Evolutionary conservation across 2,888 invertebrate species (phyloP), one percentile per base, ranked within the genome.

Genomic region (Scaptomyza reducta): DNA sequence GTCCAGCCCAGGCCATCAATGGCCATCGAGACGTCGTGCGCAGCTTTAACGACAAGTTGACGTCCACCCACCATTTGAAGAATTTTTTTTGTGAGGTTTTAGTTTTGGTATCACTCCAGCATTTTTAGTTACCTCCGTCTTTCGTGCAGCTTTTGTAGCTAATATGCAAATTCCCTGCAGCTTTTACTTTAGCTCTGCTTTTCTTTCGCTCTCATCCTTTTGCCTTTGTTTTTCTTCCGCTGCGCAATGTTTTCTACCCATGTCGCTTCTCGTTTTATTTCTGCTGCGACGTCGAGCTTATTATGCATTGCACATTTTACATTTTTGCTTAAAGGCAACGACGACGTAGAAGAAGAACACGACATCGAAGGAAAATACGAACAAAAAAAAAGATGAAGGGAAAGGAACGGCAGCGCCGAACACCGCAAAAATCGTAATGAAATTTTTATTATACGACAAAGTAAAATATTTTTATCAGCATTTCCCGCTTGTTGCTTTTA

Each of bases 291-390:
- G 65, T 62, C 50, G 62, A 74, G 85, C 87, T 87, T 84, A 84
- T 84, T 84, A 87, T 84, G 87, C 87, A 87, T 87, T 81, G 85
- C 87, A 85, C 87, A 85, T 87, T 87, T 85, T 75, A 81, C 85
- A 82, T 85, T 85, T 78, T 79, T 75, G 55, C 77, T 75, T 69
- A 64, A 74, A 66, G 60, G 41, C 55, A 13, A 45, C 38, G 33
- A 16, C 10, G 4, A 13, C 25, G 25, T 35, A 41, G 44, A 27
- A 35, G n/a, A 31, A 29, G 41, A 49, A 38, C 1, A 29, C 29
- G 25, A 57, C 38, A 9, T n/a, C n/a, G 35, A 35, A n/a, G n/a
- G 6, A 50, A 67, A 66, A 41, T 51, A 27, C 42, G 47, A 54
- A 70, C 27, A 27, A 42, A 40, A 58, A 45, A 44, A 53, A 14